A percentile compares a stretch with the other conserved stretches of the same genome.
Evolutionary conservation across 2,113 vertebrate genomes (phyloP).

Genomic region (Ia io): DNA sequence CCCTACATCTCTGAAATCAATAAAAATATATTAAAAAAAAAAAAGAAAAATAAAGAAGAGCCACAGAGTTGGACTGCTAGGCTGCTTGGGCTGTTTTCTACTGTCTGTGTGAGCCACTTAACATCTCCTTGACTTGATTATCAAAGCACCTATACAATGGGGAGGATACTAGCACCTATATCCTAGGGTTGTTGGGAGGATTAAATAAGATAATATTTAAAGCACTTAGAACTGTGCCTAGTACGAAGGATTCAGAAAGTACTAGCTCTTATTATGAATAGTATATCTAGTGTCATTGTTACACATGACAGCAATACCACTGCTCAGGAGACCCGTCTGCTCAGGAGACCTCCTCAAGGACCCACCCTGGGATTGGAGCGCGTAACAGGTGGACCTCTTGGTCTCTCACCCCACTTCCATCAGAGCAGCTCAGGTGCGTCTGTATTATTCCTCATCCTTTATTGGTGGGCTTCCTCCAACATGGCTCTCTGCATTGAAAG

Average conservation of each 20-base stretch:
- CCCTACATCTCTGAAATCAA: too few species aligned
- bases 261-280: not conserved
- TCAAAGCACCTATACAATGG: not conserved
- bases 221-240: not conserved
- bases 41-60: too few species aligned
- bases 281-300: fast-evolving
- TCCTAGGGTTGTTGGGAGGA: not conserved
- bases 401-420: not conserved
- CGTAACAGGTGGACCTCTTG: not conserved
- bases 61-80: fast-evolving
- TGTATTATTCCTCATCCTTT: not conserved
- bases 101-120: not conserved
- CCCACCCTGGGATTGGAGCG: not conserved
- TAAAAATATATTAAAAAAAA: too few species aligned
- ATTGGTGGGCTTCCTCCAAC: not conserved
- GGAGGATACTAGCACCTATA: not conserved
- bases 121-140: not conserved
- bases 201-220: not conserved
- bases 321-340: not conserved
- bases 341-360: not conserved
- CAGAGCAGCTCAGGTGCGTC: not conserved
- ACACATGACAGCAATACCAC: fast-evolving
- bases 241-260: not conserved
- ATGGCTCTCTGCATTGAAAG: not conserved
- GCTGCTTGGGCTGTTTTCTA: not conserved